Percentiles rank a stretch among this genome's conserved stretches.
Evolutionary conservation across 2,888 invertebrate species (phyloP).

Genomic region (Heliconius hortense): DNA sequence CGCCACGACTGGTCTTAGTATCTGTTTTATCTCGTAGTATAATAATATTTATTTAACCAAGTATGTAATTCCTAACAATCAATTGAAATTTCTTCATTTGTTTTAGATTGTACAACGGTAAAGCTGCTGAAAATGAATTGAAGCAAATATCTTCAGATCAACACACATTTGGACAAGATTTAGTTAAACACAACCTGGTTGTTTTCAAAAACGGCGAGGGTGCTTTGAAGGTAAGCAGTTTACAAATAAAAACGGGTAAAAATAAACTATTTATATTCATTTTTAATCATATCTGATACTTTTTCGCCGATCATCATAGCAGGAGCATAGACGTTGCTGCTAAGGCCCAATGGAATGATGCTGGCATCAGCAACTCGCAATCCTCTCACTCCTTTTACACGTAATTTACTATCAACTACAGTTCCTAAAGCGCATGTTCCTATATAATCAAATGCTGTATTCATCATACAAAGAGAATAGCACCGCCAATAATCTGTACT

Average conservation of each 20-base stretch:
- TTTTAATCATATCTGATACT: constrained; percentile 53
- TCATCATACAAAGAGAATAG: constrained; percentile 61
- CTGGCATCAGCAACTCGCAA: constrained; percentile 54
- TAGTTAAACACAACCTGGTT: constrained; percentile 96
- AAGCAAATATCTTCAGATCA: constrained; percentile 89
- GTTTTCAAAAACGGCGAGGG: constrained; percentile 97
- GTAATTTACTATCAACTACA: constrained; percentile 84
- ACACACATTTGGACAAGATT: constrained; percentile 92
- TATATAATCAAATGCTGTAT: constrained; percentile 86
- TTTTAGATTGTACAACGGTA: constrained; percentile 92
- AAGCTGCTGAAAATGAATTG: constrained; percentile 96
- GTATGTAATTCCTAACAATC: too few species aligned
- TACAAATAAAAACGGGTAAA: neutral
- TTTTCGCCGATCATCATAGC: constrained; percentile 54
- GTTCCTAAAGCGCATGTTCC: constrained; percentile 89
- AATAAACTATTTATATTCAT: neutral
- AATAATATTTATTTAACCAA: neutral
- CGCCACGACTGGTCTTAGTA: too few species aligned
- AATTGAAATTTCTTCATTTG: neutral
- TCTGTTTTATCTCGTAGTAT: neutral
- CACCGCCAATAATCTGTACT: constrained; percentile 60
- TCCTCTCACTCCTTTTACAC: constrained; percentile 46
- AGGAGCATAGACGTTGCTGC: constrained; percentile 81
- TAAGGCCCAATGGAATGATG: constrained; percentile 76
- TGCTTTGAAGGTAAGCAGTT: constrained; percentile 87